Conservation (phyloP, 1,140 invertebrate genomes). For the Drosophila suzukii region DNA sequence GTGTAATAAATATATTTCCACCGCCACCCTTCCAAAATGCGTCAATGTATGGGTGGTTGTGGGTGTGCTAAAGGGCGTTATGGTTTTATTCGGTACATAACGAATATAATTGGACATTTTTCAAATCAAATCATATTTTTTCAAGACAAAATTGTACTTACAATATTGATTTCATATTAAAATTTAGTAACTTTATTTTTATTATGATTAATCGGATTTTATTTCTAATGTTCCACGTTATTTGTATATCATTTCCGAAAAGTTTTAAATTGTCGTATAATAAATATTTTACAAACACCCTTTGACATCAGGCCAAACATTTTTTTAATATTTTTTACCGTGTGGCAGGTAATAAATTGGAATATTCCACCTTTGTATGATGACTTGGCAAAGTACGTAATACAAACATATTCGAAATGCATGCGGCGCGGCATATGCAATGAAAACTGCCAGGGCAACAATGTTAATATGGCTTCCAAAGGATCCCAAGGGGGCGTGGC, state of each 20-base stretch:
- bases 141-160: too few relatives aligned
- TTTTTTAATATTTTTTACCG: neutral
- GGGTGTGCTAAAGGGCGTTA: constrained; percentile 12
- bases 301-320: too few relatives aligned
- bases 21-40: constrained; percentile 14
- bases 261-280: too few relatives aligned
- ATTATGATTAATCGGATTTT: too few relatives aligned
- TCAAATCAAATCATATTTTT: neutral
- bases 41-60: neutral
- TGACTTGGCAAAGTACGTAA: constrained; percentile 37
- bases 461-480: constrained; percentile 73
- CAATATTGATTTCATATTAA: too few relatives aligned
- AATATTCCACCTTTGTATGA: constrained; percentile 46
- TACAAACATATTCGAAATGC: constrained; percentile 44
- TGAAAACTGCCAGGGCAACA: constrained; percentile 66
- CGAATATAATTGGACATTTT: neutral
- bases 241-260: too few relatives aligned
- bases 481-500: constrained; percentile 28
- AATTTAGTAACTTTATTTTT: too few relatives aligned
- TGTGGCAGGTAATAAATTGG: constrained; percentile 69
- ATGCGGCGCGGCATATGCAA: constrained; percentile 63
- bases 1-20: constrained; percentile 80
- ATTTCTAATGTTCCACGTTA: too few relatives aligned
- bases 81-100: constrained; percentile 4
- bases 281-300: too few relatives aligned